These are phyloP conservation scores for Anagyrus pseudococci DNA, from an alignment of 2,888 invertebrate species.

Conservation along the genomic window DNA sequence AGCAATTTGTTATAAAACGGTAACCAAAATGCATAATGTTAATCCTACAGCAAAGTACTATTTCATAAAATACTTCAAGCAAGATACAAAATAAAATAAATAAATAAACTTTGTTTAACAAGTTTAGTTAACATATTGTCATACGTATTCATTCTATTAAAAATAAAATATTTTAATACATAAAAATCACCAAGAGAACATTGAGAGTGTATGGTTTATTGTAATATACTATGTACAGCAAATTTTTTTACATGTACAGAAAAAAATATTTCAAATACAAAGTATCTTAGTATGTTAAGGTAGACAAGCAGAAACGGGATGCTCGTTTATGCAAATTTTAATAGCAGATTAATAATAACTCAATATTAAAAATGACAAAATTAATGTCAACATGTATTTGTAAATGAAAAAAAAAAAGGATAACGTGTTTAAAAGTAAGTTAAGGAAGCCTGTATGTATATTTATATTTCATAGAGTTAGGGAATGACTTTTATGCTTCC, in stretches of 20 bases:
- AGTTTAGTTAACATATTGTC: neutral
- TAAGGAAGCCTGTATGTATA: slow-evolving; percentile 9
- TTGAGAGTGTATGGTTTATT: slow-evolving; percentile 24
- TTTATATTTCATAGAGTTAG: slow-evolving; percentile 31
- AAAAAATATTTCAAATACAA: slow-evolving; percentile 27
- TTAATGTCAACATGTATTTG: neutral
- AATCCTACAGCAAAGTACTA: neutral
- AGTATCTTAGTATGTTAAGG: neutral
- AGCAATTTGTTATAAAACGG: no score
- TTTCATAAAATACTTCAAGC: neutral
- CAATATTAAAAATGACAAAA: neutral
- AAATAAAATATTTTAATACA: neutral
- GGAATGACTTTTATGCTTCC: slow-evolving; percentile 35
- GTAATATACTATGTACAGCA: slow-evolving; percentile 39
- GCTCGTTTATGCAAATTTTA: neutral
- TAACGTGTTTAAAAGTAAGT: neutral
- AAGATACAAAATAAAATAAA: neutral
- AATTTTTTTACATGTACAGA: slow-evolving; percentile 39
- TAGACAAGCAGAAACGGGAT: neutral
- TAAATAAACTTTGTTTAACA: neutral
- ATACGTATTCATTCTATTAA: neutral
- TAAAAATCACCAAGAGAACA: neutral
- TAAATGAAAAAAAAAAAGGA: neutral
- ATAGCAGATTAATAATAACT: neutral
- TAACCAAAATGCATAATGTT: no score